A percentile compares a stretch with the other conserved stretches of the same genome.
Evolutionary conservation across 2,113 vertebrate genomes (phyloP).

Genomic region (Psettodes erumei): DNA sequence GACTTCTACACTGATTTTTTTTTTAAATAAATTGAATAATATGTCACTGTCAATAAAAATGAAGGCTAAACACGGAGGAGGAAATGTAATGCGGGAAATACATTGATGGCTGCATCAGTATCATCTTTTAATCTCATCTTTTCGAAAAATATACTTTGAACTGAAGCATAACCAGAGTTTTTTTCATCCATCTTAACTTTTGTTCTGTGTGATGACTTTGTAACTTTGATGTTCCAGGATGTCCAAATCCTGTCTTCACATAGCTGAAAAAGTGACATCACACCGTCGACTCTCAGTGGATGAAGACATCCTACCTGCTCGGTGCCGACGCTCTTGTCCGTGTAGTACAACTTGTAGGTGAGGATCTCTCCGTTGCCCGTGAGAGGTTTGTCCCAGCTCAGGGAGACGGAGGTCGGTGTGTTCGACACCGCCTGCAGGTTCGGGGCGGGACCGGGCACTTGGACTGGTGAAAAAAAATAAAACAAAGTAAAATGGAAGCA

Average conservation of each 20-base stretch:
- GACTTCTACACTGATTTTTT: background rate
- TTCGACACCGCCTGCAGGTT: conserved; percentile 87
- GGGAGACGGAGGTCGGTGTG: conserved; percentile 86
- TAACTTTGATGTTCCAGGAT: too few relatives aligned
- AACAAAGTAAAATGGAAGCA: background rate
- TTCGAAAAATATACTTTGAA: background rate
- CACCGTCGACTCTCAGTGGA: background rate
- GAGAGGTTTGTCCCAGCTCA: conserved; percentile 92
- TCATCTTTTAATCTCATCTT: background rate
- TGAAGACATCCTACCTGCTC: conserved; percentile 88
- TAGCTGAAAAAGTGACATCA: background rate
- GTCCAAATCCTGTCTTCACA: background rate
- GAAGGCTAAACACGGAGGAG: background rate
- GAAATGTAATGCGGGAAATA: background rate
- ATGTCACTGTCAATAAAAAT: background rate
- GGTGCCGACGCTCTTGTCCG: conserved; percentile 88
- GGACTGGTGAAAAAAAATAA: conserved; percentile 82
- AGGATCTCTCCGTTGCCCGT: conserved; percentile 95
- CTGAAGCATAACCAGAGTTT: background rate
- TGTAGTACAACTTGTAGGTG: conserved; percentile 95
- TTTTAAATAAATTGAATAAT: conserved; percentile 6
- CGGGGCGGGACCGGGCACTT: conserved; percentile 95
- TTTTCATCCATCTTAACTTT: background rate
- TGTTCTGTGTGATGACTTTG: background rate
- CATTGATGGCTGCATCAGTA: background rate